Evolutionary conservation across 2,888 invertebrate genomes (phyloP).

Genomic region (Dinocampus coccinellae): DNA sequence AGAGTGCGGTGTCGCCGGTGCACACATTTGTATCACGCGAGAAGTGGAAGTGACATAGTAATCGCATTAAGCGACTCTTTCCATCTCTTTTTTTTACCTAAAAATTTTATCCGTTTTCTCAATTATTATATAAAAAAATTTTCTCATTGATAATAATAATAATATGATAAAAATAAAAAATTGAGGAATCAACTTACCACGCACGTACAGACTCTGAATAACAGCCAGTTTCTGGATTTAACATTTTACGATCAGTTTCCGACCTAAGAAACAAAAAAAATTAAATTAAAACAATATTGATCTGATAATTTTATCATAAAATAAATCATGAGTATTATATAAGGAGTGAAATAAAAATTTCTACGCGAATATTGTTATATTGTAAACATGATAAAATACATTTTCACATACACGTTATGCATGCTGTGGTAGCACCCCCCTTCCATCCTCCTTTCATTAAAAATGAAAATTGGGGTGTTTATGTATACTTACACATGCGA

Average conservation of each 20-base stretch:
- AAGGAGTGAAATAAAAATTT: not conserved
- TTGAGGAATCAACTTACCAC: conserved; percentile 60
- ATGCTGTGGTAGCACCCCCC: not conserved
- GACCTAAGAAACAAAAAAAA: conserved; percentile 53
- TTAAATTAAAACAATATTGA: not conserved
- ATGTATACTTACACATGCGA: conserved; percentile 22
- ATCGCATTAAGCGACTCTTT: conserved; percentile 58
- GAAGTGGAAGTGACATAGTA: conserved; percentile 66
- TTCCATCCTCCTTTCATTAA: not conserved
- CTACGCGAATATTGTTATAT: not conserved
- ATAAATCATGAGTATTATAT: not conserved
- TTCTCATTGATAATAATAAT: not conserved
- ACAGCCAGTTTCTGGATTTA: conserved; percentile 66
- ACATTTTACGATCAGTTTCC: conserved; percentile 67
- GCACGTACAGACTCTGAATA: conserved; percentile 66
- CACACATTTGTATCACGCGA: conserved; percentile 57
- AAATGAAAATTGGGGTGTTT: not conserved
- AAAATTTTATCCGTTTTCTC: not conserved
- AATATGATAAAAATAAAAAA: not conserved
- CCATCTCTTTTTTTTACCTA: not conserved
- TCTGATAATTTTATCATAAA: not conserved
- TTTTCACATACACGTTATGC: conserved; percentile 16
- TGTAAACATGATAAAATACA: conserved; percentile 2
- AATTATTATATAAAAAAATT: not conserved
- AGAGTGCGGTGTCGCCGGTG: conserved; percentile 43